A percentile compares a stretch with the other conserved stretches of the same genome.
Evolutionary conservation across 2,797 vertebrate genomes (phyloP).

Genomic region (Gymnoscopelus braueri): DNA sequence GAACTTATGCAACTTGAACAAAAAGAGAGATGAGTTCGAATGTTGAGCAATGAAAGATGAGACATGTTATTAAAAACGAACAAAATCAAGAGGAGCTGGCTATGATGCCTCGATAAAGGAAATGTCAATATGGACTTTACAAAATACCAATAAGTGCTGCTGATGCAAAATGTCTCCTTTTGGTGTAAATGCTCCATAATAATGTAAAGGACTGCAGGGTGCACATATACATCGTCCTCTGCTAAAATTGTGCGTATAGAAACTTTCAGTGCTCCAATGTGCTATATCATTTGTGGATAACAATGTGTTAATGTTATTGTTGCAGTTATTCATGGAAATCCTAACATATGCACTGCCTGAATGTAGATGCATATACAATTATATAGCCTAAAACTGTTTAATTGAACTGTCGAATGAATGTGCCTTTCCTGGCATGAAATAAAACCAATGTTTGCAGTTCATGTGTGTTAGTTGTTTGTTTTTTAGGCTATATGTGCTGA

Average conservation of each 20-base stretch:
- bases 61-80: constrained; percentile 23
- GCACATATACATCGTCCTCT: constrained; percentile 71
- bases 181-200: constrained; percentile 65
- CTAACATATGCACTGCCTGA: constrained; percentile 77
- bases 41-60: neutral
- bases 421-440: constrained; percentile 76
- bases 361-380: constrained; percentile 79
- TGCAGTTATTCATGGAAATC: constrained; percentile 76
- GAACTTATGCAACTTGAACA: constrained; percentile 68
- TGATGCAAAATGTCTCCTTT: constrained; percentile 65
- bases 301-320: constrained; percentile 74
- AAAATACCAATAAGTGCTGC: constrained; percentile 74
- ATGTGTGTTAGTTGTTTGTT: constrained; percentile 12
- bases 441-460: constrained; percentile 71
- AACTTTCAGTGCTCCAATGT: constrained; percentile 73
- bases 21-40: constrained; percentile 31
- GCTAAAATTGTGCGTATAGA: constrained; percentile 71
- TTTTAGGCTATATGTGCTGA: constrained; percentile 5
- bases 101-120: constrained; percentile 43
- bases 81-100: constrained; percentile 32
- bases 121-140: constrained; percentile 55
- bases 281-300: constrained; percentile 76
- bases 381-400: constrained; percentile 65
- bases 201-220: constrained; percentile 72
- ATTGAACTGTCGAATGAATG: constrained; percentile 69